Evolutionary conservation across 2,113 vertebrate species (phyloP).

Genomic region (Trichomycterus rosablanca): DNA sequence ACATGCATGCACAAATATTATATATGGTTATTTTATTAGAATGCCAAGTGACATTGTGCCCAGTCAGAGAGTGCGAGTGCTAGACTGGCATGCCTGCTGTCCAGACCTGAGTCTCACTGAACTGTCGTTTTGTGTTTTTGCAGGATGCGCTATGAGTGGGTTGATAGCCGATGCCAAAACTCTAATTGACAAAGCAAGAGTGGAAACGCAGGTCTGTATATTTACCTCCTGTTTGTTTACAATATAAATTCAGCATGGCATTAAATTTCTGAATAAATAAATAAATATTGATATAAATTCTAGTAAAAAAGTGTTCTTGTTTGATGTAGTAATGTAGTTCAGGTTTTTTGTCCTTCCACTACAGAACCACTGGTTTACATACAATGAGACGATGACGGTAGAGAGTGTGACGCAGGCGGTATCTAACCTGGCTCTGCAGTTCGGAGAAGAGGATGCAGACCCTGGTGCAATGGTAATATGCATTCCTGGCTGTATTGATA

Average conservation of each 20-base stretch:
- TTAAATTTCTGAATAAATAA: neutral
- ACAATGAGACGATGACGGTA: conserved; percentile 97
- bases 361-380: conserved; percentile 99
- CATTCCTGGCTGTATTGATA: neutral
- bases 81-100: no score
- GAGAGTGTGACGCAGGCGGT: conserved; percentile 97
- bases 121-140: neutral
- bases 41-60: no score
- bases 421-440: conserved; percentile 95
- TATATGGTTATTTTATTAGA: no score
- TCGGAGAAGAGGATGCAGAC: conserved; percentile 96
- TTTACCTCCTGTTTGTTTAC: no score
- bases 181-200: conserved; percentile 96
- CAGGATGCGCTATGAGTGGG: conserved; percentile 98
- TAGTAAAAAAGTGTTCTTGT: no score
- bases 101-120: no score
- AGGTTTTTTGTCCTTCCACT: neutral
- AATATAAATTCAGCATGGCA: neutral
- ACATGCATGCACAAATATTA: no score
- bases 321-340: neutral
- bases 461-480: conserved; percentile 89
- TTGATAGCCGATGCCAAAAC: conserved; percentile 98
- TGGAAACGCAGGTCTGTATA: conserved; percentile 90
- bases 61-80: no score
- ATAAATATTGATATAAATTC: neutral